phyloP scores from a whole-genome alignment of 2,113 vertebrate genomes.

The Cacatua alba region DNA sequence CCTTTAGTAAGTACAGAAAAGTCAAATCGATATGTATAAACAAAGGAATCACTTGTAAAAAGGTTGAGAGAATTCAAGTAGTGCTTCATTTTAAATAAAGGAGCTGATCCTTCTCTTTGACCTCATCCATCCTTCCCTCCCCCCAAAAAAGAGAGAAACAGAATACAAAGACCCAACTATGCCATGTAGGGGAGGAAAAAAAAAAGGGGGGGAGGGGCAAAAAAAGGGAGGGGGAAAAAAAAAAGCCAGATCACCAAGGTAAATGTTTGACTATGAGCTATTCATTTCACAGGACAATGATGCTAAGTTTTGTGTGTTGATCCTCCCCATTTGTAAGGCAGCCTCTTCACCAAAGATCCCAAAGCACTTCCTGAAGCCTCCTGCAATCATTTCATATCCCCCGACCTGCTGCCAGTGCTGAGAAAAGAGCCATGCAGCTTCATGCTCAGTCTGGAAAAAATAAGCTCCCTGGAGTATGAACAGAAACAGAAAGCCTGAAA shows the following conservation, averaged over 20 bases:
- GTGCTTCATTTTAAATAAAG: background rate
- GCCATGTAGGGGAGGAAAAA: background rate
- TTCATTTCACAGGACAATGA: background rate
- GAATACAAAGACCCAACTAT: background rate
- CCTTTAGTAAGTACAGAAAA: background rate
- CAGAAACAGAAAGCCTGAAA: constrained; percentile 2
- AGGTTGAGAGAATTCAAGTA: background rate
- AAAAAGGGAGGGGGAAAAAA: too few relatives aligned
- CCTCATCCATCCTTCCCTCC: background rate
- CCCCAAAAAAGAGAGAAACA: background rate
- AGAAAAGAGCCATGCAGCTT: background rate
- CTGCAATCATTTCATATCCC: background rate
- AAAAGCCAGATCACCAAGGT: background rate
- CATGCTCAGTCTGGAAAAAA: background rate
- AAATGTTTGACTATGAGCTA: background rate
- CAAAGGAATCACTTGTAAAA: background rate
- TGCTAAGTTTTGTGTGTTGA: background rate
- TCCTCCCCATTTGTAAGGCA: background rate
- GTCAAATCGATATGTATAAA: background rate
- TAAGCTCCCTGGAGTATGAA: background rate
- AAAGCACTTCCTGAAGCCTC: background rate
- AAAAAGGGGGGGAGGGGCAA: too few relatives aligned
- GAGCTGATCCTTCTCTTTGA: background rate
- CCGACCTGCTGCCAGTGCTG: background rate
- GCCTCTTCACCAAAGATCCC: background rate